Conservation (phyloP, 1,140 invertebrate genomes). For the Pinna nobilis region DNA sequence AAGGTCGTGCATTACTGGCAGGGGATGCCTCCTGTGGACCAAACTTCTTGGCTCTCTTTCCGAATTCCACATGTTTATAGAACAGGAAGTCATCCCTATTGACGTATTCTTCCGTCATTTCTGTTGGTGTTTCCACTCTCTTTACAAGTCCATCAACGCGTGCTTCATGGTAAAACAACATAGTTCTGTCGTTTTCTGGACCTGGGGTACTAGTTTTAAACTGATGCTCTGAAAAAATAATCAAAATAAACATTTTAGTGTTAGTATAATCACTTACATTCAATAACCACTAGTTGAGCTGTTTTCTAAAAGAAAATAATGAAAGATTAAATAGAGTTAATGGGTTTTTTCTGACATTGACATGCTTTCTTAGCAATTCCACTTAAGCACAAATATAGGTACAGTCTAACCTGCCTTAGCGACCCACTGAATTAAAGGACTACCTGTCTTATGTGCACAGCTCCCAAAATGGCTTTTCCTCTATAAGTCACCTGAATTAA, state of each 20-base stretch:
- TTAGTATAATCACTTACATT: too few relatives aligned
- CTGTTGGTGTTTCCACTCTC: constrained; percentile 78
- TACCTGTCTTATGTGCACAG: too few relatives aligned
- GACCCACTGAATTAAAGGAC: too few relatives aligned
- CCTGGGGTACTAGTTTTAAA: constrained; percentile 77
- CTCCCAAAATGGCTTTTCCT: too few relatives aligned
- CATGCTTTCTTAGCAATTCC: too few relatives aligned
- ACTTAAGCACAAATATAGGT: too few relatives aligned
- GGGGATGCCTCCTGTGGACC: constrained; percentile 65
- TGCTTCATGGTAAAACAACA: constrained; percentile 83
- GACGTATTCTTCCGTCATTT: constrained; percentile 81
- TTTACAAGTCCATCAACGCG: constrained; percentile 81
- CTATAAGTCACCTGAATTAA: too few relatives aligned
- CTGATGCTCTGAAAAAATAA: constrained; percentile 78
- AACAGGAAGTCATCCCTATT: constrained; percentile 80
- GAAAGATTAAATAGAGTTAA: too few relatives aligned
- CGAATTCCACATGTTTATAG: constrained; percentile 75
- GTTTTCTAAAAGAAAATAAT: too few relatives aligned
- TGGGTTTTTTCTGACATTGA: too few relatives aligned
- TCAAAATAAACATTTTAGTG: background rate
- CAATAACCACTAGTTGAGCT: too few relatives aligned
- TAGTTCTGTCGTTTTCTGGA: constrained; percentile 78
- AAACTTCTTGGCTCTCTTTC: constrained; percentile 71
- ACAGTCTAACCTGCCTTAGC: too few relatives aligned
- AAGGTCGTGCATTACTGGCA: constrained; percentile 67